Base-by-base conservation (phyloP, 2,797 vertebrate genomes). In the Mus caroli region DNA sequence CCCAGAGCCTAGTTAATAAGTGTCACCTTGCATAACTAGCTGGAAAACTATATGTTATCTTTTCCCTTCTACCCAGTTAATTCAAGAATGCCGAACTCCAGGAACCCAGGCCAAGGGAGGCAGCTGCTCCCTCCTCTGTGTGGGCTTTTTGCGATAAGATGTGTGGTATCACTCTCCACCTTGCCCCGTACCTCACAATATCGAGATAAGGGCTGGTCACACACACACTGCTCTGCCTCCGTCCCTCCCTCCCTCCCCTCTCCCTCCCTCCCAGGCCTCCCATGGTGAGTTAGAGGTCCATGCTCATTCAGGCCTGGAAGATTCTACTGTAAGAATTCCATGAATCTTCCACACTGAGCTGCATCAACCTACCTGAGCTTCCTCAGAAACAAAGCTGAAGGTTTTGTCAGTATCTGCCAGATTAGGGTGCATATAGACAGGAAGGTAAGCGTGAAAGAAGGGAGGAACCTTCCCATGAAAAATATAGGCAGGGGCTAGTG, bases 51-150 rank as follows among this genome's bases (percentile, higher is more conserved):
- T 83, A 37, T 37, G 78, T 86, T 85, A 77, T 64, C 82, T 37
- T 73, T 50, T 67, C 46, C 77, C 46, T 95, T 14, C n/a, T 75
- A 50, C 90, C 79, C 87, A 77, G 46, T 75, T 85, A 94, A 93
- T 52, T 88, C 43, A 54, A 88, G 93, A 90, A 94, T 31, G 52
- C 1, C 17, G 71, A 87, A 40, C 87, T 92, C 22, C 34, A 77
- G 26, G 24, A 54, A 80, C 20, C 69, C 43, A 86, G n/a, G 71
- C 60, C 46, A 64, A 69, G 54, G n/a, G 43, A 84, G 69, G 78
- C 6, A 43, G 43, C n/a, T 12, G 3, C 43, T 82, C 75, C 34
- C 50, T n/a, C 9, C 22, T 94, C 22, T 24, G 4, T 75, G 17
- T 75, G 64, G 26, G 43, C 20, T 87, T 96, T 56, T 67, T 58